Evolutionary conservation across 2,888 invertebrate genomes (phyloP).

Genomic region (Glyphotaelius pellucidus): DNA sequence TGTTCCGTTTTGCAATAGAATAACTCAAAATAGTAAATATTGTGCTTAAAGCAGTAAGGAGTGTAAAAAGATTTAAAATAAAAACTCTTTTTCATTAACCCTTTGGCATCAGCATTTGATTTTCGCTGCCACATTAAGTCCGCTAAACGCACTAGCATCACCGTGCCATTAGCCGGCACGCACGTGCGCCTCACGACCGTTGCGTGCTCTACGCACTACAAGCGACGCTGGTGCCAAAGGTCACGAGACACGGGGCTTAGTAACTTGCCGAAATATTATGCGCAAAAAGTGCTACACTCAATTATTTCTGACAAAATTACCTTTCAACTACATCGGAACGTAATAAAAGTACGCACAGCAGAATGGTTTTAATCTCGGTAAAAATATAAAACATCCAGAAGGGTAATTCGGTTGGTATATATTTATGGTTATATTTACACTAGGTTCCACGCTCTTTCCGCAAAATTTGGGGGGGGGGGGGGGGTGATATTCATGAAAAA

Average conservation of each 20-base stretch:
- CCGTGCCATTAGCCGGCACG: slow-evolving; percentile 22
- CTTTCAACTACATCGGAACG: background rate
- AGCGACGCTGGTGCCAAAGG: background rate
- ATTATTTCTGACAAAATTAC: background rate
- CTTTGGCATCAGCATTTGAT: background rate
- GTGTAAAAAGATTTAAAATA: background rate
- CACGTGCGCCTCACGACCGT: background rate
- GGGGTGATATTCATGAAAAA: too few species aligned
- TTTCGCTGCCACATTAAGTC: background rate
- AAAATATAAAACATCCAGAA: too few species aligned
- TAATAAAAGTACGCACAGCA: too few species aligned
- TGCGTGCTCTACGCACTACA: slow-evolving; percentile 41
- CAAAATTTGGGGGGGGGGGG: too few species aligned
- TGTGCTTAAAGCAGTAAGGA: background rate
- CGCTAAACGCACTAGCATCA: slow-evolving; percentile 26
- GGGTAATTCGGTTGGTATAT: too few species aligned
- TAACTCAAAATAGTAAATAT: too few species aligned
- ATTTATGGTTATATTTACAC: too few species aligned
- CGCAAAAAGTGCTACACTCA: background rate
- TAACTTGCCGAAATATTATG: background rate
- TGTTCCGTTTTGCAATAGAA: too few species aligned
- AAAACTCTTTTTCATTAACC: background rate
- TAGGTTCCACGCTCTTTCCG: too few species aligned
- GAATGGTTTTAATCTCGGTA: too few species aligned
- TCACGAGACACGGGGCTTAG: background rate